Conservation (phyloP, 1,140 invertebrate genomes). For the Zophobas atratus region DNA sequence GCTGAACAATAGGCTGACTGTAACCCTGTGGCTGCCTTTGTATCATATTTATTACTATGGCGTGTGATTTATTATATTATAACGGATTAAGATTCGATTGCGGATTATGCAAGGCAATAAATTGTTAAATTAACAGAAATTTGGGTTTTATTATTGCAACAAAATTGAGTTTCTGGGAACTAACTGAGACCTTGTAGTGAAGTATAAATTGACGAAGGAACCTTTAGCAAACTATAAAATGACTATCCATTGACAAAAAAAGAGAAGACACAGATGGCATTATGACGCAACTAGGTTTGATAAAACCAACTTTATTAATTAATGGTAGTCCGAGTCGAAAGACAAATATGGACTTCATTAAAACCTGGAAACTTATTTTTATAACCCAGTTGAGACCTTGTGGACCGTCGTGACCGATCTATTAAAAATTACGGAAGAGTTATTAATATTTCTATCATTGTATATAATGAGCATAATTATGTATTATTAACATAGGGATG, state of each 20-base stretch:
- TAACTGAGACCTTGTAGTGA: no score
- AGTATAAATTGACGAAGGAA: no score
- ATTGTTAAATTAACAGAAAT: constrained; percentile 45
- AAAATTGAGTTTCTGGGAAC: no score
- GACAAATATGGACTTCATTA: no score
- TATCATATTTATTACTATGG: constrained; percentile 54
- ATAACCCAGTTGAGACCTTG: neutral
- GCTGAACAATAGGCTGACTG: neutral
- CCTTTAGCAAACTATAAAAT: no score
- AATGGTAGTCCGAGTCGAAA: no score
- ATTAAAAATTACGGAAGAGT: constrained; percentile 22
- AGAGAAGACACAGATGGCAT: no score
- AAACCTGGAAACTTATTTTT: no score
- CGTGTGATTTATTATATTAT: constrained; percentile 15
- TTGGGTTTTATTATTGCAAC: constrained; percentile 4
- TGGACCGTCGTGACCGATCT: neutral
- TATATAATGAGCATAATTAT: constrained; percentile 31
- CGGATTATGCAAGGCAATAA: constrained; percentile 39
- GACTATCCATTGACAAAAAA: no score
- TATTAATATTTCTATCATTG: constrained; percentile 26
- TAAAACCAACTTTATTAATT: no score
- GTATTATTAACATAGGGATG: constrained; percentile 10
- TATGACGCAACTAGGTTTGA: no score
- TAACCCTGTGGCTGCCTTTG: constrained; percentile 49
- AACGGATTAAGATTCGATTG: constrained; percentile 24